Percentiles rank a stretch among this genome's conserved stretches.
Conservation (phyloP, 2,113 vertebrate genomes). For the Caranx ignobilis region DNA sequence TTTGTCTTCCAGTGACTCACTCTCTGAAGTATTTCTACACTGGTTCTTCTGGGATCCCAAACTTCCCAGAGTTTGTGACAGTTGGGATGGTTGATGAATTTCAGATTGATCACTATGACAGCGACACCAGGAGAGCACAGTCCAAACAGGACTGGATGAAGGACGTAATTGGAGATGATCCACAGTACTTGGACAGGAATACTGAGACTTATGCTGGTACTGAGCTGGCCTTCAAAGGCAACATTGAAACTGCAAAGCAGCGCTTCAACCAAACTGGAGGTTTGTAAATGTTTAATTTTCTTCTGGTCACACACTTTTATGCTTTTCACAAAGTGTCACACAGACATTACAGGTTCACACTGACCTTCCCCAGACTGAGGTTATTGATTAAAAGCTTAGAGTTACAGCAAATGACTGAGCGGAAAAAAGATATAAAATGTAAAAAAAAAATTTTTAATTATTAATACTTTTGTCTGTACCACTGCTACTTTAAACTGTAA, state of each 20-base stretch:
- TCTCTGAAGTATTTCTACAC: conserved; percentile 59
- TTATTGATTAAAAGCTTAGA: no score
- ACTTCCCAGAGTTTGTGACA: conserved; percentile 59
- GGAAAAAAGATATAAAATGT: no score
- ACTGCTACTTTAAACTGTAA: no score
- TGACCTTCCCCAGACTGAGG: no score
- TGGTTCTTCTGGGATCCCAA: not conserved
- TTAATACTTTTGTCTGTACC: no score
- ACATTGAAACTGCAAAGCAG: not conserved
- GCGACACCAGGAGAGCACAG: not conserved
- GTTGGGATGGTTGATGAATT: conserved; percentile 50
- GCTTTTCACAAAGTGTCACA: no score
- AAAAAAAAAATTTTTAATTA: no score
- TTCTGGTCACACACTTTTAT: not conserved
- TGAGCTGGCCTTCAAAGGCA: not conserved
- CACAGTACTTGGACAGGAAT: not conserved
- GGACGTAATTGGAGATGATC: not conserved
- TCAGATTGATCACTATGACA: conserved; percentile 30
- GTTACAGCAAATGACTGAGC: no score
- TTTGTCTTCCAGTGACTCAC: conserved; percentile 39
- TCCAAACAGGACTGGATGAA: conserved; percentile 64
- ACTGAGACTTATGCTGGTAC: rapidly evolving
- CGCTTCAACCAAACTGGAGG: conserved; percentile 5
- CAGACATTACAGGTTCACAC: no score
- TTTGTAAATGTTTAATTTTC: not conserved